Evolutionary conservation across 2,113 vertebrate genomes (phyloP).

Genomic region (Grus americana): DNA sequence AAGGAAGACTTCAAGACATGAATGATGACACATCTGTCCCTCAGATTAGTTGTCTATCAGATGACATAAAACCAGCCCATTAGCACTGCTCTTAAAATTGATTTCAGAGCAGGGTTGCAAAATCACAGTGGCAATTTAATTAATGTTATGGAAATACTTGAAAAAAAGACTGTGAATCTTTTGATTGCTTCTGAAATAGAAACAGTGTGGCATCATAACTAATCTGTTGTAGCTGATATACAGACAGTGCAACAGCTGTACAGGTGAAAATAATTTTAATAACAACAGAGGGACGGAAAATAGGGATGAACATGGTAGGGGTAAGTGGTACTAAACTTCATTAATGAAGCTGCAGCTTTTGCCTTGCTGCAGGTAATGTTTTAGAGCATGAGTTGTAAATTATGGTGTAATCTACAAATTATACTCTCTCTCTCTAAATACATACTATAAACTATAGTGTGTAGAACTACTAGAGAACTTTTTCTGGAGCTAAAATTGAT

Average conservation of each 20-base stretch:
- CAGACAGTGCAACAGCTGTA: not conserved
- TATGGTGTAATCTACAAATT: not conserved
- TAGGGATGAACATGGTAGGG: not conserved
- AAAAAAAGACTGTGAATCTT: not conserved
- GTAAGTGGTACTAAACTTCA: not conserved
- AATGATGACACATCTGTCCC: not conserved
- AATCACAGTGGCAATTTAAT: not conserved
- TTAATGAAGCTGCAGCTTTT: not conserved
- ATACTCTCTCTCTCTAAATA: not conserved
- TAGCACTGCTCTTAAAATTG: not conserved
- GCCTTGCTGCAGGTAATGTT: not conserved
- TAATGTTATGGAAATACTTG: not conserved
- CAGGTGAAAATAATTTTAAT: not conserved
- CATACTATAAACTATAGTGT: not conserved
- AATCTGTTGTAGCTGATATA: not conserved
- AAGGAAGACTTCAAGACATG: not conserved
- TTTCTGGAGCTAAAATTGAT: not conserved
- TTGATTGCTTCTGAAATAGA: slow-evolving; percentile 9
- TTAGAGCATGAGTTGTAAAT: not conserved
- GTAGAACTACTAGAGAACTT: not conserved
- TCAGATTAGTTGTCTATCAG: not conserved
- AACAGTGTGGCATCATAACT: not conserved
- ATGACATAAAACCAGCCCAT: not conserved
- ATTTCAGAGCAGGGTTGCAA: not conserved
- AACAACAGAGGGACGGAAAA: not conserved